Conservation (phyloP, 2,888 invertebrate species). For the Spilosoma lubricipeda region DNA sequence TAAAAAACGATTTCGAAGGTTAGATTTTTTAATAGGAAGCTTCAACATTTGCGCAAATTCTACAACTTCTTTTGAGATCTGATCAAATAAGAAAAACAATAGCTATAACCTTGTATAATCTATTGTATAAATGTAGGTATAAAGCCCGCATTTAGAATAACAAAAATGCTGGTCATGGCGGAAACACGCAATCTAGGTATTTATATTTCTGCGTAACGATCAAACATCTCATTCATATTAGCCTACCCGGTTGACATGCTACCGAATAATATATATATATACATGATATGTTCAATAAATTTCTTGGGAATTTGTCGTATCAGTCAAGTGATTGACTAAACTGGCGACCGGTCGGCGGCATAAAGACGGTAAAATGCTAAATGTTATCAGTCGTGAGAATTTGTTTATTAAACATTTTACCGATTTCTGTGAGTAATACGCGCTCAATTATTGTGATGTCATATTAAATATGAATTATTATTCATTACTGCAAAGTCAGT, state of each 20-base stretch:
- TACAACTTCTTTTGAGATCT: background rate
- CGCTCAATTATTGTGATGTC: background rate
- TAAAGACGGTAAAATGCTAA: conserved; percentile 29
- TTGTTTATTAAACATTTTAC: conserved; percentile 27
- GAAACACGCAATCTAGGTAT: conserved; percentile 2
- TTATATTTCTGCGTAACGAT: conserved; percentile 2
- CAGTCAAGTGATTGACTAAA: conserved; percentile 62
- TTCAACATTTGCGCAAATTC: background rate
- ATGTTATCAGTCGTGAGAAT: conserved; percentile 49
- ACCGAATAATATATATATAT: conserved; percentile 28
- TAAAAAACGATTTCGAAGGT: too few species aligned
- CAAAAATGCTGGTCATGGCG: background rate
- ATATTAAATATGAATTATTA: background rate
- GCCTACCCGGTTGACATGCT: conserved; percentile 29
- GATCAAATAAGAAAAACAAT: background rate
- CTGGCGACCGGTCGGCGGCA: conserved; percentile 23
- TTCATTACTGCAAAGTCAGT: too few species aligned
- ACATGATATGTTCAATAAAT: conserved; percentile 29
- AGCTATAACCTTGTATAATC: background rate
- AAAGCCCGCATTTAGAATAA: background rate
- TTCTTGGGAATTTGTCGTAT: conserved; percentile 63
- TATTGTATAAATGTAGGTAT: background rate
- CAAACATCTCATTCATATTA: conserved; percentile 10
- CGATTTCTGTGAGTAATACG: background rate
- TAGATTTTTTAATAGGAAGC: too few species aligned